Conservation (phyloP, 2,797 vertebrate genomes). For the Lateolabrax maculatus region DNA sequence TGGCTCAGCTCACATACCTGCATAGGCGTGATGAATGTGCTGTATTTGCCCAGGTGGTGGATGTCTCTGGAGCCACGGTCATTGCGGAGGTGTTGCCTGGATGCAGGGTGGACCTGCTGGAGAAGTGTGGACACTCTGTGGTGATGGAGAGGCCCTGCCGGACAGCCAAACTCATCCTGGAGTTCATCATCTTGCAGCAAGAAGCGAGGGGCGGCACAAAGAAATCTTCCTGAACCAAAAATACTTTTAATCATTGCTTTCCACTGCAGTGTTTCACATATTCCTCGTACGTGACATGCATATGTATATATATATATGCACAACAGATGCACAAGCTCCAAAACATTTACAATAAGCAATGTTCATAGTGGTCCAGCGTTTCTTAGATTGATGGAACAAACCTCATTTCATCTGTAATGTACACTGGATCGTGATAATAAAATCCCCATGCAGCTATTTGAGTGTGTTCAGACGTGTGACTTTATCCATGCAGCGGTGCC, state of each 20-base stretch:
- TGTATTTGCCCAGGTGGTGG: slow-evolving; percentile 87
- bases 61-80: slow-evolving; percentile 92
- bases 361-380: not conserved
- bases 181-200: slow-evolving; percentile 91
- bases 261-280: not conserved
- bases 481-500: slow-evolving; percentile 46
- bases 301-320: not conserved
- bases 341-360: not conserved
- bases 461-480: slow-evolving; percentile 1
- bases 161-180: slow-evolving; percentile 93
- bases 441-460: slow-evolving; percentile 5
- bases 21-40: not conserved
- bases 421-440: slow-evolving; percentile 41
- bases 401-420: slow-evolving; percentile 16
- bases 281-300: slow-evolving; percentile 8
- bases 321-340: not conserved
- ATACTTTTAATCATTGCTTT: not conserved
- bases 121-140: slow-evolving; percentile 97
- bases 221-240: slow-evolving; percentile 75
- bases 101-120: slow-evolving; percentile 93
- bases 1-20: not conserved
- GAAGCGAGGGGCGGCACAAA: slow-evolving; percentile 85
- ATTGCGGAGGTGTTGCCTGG: slow-evolving; percentile 85
- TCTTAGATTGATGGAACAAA: not conserved
- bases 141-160: slow-evolving; percentile 94